Base-by-base conservation (phyloP, 2,113 vertebrate genomes). In the Hypomesus transpacificus region DNA sequence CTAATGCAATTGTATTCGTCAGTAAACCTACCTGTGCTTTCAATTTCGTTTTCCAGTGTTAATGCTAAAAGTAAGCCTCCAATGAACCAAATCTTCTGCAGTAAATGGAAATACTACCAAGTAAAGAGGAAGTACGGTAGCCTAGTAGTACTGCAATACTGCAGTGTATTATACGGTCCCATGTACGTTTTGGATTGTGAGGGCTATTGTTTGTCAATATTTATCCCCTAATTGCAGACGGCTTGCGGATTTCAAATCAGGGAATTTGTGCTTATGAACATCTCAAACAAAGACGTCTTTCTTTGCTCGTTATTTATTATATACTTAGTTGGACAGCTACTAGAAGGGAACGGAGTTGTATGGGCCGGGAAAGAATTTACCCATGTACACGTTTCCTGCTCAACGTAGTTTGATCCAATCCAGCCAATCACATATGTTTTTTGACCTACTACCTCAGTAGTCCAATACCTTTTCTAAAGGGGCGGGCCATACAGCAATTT, bases 351-450 rank as follows among this genome's bases (percentile, higher is more conserved):
- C 39, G n/a, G 53, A 78, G 68, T 61, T 14, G 67, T 75, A 82
- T 86, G 76, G 81, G 84, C 75, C 74, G 85, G 89, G 89, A 89
- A 85, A 80, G 57, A 80, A 88, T 88, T 90, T 28, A 2, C 6
- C n/a, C 28, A 59, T 69, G 89, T 79, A 89, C 88, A 79, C 1
- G 65, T 81, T 89, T 90, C 87, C 86, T 87, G 87, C 77, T 57
- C 3, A 16, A 3, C 7, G 0, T 17, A 26, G 22, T 6, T 1
- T 17, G 3, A 20, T 3, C 1, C 0, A 0, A 1, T 69, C 26
- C 0, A 14, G 22, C 88, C 87, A 89, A 89, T 89, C 7, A 5
- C 3, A 72, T 74, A 24, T 0, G n/a, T 8, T 0, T 31, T 8
- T 17, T 51, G 21, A 18, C 24, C 46, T n/a, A 16, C 17, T 2